A percentile compares a stretch with the other conserved stretches of the same genome.
Evolutionary conservation across 2,888 invertebrate species (phyloP).

Genomic region (Caenorhabditis drosophilae): DNA sequence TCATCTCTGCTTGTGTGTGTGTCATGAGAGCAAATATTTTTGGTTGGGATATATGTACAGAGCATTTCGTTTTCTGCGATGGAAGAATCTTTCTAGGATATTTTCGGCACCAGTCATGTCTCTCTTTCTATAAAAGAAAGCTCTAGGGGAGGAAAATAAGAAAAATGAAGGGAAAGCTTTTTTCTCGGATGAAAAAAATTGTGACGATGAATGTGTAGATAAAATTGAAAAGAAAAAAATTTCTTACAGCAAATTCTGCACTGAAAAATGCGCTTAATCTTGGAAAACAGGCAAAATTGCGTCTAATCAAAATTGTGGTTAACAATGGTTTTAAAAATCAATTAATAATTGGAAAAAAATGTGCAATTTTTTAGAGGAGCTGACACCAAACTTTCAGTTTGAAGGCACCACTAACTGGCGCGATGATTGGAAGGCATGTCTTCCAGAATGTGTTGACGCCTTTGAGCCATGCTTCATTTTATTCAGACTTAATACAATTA

Average conservation of each 20-base stretch:
- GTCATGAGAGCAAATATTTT: too few species aligned
- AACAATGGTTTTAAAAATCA: conserved; percentile 53
- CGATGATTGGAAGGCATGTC: conserved; percentile 62
- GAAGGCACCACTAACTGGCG: conserved; percentile 63
- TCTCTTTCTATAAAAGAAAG: too few species aligned
- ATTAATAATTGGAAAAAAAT: background rate
- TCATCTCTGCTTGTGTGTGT: too few species aligned
- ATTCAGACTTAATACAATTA: conserved; percentile 78
- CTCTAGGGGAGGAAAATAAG: too few species aligned
- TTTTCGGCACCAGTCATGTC: too few species aligned
- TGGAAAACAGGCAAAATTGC: conserved; percentile 65
- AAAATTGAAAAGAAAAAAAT: too few species aligned
- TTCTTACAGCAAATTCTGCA: conserved; percentile 65
- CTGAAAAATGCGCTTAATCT: conserved; percentile 63
- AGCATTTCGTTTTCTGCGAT: too few species aligned
- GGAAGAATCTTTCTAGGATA: too few species aligned
- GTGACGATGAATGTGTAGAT: too few species aligned
- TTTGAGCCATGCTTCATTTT: conserved; percentile 86
- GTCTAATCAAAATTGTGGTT: conserved; percentile 67
- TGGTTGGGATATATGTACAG: too few species aligned
- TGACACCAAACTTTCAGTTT: conserved; percentile 59
- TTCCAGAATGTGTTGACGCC: conserved; percentile 69
- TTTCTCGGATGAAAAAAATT: too few species aligned
- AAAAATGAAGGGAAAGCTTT: too few species aligned
- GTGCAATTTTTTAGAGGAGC: conserved; percentile 39